Evolutionary conservation across 2,113 vertebrate species (phyloP).

Genomic region (Myiozetetes cayanensis): DNA sequence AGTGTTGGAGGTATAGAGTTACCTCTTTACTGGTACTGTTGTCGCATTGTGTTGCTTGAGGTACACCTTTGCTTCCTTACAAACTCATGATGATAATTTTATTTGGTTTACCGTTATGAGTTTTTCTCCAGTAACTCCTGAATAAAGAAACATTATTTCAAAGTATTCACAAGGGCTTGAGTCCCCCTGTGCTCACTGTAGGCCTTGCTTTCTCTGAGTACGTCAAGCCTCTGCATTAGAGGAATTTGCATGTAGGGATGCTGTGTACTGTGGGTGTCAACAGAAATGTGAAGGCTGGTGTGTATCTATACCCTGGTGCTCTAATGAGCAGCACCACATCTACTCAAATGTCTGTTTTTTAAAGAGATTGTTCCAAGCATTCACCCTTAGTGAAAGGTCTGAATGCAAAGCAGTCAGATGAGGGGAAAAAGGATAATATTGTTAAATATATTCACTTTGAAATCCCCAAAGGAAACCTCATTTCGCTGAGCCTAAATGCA

Average conservation of each 20-base stretch:
- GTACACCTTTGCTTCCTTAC: not conserved
- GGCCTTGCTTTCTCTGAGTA: not conserved
- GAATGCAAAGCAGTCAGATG: constrained; percentile 26
- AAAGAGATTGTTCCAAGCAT: not conserved
- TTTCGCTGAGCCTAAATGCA: not conserved
- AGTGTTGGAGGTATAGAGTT: not conserved
- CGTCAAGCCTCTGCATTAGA: constrained; percentile 31
- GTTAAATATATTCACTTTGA: not conserved
- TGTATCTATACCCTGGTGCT: not conserved
- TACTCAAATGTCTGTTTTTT: not conserved
- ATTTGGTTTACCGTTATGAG: not conserved
- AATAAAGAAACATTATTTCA: not conserved
- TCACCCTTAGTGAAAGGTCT: constrained; percentile 10
- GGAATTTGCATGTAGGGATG: constrained; percentile 35
- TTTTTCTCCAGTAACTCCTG: not conserved
- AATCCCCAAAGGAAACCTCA: not conserved
- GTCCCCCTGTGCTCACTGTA: not conserved
- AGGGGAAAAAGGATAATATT: not conserved
- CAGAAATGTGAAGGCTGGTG: not conserved
- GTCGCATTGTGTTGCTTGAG: not conserved
- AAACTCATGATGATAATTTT: not conserved
- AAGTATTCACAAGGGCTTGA: not conserved
- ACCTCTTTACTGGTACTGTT: not conserved
- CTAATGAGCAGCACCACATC: not conserved
- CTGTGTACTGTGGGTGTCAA: not conserved